Evolutionary conservation across 2,113 vertebrate species (phyloP).

Genomic region (Mus pahari): DNA sequence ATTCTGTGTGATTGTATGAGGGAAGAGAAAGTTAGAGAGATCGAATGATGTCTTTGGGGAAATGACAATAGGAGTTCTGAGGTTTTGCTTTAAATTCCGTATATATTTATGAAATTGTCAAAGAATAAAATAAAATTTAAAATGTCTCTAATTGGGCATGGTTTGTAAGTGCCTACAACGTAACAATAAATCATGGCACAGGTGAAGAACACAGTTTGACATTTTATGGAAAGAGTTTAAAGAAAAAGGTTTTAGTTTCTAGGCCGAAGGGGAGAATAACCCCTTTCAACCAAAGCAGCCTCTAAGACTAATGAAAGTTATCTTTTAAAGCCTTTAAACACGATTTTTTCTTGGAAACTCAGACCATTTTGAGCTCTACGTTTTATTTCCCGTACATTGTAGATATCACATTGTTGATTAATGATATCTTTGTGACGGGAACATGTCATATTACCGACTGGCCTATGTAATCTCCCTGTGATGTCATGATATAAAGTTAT

Average conservation of each 20-base stretch:
- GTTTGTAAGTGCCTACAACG: neutral
- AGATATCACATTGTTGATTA: neutral
- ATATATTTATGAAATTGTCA: neutral
- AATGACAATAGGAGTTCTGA: neutral
- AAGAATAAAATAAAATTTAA: neutral
- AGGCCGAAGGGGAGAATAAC: neutral
- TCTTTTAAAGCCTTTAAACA: neutral
- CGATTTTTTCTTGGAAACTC: neutral
- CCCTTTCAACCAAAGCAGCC: neutral
- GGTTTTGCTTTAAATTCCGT: neutral
- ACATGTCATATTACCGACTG: neutral
- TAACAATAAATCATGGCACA: neutral
- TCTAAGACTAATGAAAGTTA: neutral
- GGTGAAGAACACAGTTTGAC: neutral
- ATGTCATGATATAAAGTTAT: conserved; percentile 1
- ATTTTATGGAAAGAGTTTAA: neutral
- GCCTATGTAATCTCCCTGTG: conserved; percentile 25
- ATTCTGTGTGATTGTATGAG: neutral
- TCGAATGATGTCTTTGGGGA: neutral
- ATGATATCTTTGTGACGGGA: neutral
- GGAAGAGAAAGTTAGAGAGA: neutral
- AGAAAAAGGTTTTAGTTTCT: neutral
- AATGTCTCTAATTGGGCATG: neutral
- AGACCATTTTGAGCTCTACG: neutral
- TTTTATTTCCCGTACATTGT: conserved; percentile 10